Base-by-base conservation (phyloP, 2,797 vertebrate genomes). In the Hemitrygon akajei region DNA sequence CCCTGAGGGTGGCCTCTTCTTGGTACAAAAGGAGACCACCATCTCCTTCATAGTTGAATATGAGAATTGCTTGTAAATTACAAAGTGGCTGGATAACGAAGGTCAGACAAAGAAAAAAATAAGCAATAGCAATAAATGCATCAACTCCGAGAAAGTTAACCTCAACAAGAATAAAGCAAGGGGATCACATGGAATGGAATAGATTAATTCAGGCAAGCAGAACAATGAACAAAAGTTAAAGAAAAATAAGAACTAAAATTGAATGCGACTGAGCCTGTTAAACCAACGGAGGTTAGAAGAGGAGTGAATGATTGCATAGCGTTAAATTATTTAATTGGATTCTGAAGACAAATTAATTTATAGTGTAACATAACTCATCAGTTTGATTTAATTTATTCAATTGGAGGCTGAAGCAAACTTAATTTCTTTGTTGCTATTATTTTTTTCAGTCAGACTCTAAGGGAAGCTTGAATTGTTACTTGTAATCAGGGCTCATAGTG, bases 261-360 rank as follows among this genome's bases (percentile, higher is more conserved):
- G 71, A 71, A 71, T 69, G 10, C 71, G 7, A 47, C 63, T 14
- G 34, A 69, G 16, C 9, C n/a, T 91, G n/a, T 40, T 91, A 22
- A 91, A 25, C 63, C 63, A 71, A 40, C 71, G n/a, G 37, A 71
- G 66, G 22, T 22, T 22, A 20, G 63, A 73, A 71, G 40, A 91
- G 66, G 22, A 91, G 3, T 69, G 69, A 91, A 22, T 91, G 22
- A 40, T 87, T 87, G 30, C 58, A 73, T 9, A 37, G 66, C 20
- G 71, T 71, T 91, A 71, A 91, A 71, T 91, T 37, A 91, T 71
- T 91, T 40, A 91, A 91, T 91, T 91, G 20, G 66, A 73, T 69
- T 40, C 66, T 91, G 89, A 91, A 40, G 37, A 37, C 66, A 69
- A 91, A 71, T 91, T 91, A 91, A 91, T 91, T 91, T 91, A 91